Percentiles rank a stretch among this genome's conserved stretches.
phyloP scores from a whole-genome alignment of 2,888 invertebrate genomes.

The Noctua pronuba region DNA sequence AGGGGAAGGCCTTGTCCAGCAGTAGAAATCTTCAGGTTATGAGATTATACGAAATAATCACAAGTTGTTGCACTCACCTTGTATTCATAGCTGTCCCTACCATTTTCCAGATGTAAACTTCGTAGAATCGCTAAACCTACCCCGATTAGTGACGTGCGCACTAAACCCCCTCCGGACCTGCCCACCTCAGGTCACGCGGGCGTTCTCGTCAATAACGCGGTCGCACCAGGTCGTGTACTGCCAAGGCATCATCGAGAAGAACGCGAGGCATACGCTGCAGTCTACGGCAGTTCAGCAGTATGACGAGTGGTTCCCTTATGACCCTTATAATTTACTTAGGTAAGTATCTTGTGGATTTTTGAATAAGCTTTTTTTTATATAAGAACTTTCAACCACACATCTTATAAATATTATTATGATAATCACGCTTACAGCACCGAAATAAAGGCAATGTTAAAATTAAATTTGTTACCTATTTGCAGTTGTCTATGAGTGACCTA shows the following conservation, averaged over 20 bases:
- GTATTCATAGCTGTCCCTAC: background rate
- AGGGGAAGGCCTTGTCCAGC: no score
- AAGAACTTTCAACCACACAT: background rate
- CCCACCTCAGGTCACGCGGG: constrained; percentile 93
- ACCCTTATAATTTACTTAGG: constrained; percentile 95
- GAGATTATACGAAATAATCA: no score
- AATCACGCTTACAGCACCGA: background rate
- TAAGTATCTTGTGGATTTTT: constrained; percentile 72
- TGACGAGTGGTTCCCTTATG: constrained; percentile 96
- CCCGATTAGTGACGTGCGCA: constrained; percentile 95
- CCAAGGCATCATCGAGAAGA: constrained; percentile 96
- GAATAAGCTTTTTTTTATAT: background rate
- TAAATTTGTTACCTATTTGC: background rate
- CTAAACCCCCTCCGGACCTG: constrained; percentile 97
- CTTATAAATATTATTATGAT: background rate
- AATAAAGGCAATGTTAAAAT: background rate
- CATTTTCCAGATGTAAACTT: constrained; percentile 93
- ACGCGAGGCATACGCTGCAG: constrained; percentile 91
- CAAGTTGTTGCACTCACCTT: no score
- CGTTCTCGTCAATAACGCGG: constrained; percentile 95
- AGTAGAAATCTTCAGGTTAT: no score
- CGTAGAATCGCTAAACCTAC: constrained; percentile 95
- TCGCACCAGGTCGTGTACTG: constrained; percentile 98
- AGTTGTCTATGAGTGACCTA: background rate
- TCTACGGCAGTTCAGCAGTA: constrained; percentile 84